Base-by-base conservation (phyloP, 2,797 vertebrate genomes). In the Sus cebifrons region DNA sequence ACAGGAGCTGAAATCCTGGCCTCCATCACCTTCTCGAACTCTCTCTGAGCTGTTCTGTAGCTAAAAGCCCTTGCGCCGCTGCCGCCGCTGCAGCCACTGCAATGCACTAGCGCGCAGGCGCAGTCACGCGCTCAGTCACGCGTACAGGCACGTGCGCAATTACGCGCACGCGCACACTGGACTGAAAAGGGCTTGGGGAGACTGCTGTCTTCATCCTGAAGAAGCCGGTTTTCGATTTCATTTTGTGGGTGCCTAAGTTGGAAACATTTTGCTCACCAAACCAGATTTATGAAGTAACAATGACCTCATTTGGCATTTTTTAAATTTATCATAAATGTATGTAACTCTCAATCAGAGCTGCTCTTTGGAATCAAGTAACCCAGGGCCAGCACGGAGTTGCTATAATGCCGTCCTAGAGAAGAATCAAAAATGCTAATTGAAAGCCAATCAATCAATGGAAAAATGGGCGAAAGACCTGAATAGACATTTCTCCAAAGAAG, bases 221-320 rank as follows among this genome's bases (percentile, higher is more conserved):
- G 64, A 79, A 36, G 25, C 1, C 20, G 7, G 52, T 89, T 92
- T 29, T 49, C 40, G 27, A 89, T 81, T 91, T 93, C n/a, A 77
- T 79, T 84, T 91, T 86, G 67, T 78, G 52, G n/a, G 67, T 87
- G 20, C 62, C 71, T 77, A 89, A 29, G 49, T 89, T 68, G 92
- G 71, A 89, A 96, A 86, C 79, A 91, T 84, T 93, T 89, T 74
- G 52, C 62, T 94, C 79, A 73, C 82, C 95, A 91, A 93, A 78
- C 44, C 20, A 71, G 75, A 81, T 95, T 91, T 97, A 86, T 91
- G 79, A 92, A 95, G 92, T 96, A 94, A 96, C 91, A 86, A 49
- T 97, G 36, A 96, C 82, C 85, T 90, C 82, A 94, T 93, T 56
- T 91, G 85, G 58, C 79, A 64, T 94, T 97, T 95, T 94, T 64